Evolutionary conservation across 64 coral and sea anemone genomes (phyloP).

Genomic region (Pachyseris speciosa): DNA sequence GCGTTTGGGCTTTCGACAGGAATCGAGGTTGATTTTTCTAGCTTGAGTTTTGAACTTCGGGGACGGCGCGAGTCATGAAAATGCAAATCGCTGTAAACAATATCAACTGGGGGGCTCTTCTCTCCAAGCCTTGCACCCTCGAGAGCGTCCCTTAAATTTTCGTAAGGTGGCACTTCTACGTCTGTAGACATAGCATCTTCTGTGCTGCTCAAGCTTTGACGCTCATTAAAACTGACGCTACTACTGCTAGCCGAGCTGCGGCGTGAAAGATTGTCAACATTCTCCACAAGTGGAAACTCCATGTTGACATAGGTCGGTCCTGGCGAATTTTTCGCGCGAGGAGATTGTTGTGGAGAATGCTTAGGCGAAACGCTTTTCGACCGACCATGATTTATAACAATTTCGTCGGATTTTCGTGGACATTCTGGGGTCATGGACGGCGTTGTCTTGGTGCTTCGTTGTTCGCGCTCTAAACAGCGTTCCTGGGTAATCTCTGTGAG

Average conservation of each 20-base stretch:
- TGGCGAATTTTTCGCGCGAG: not conserved
- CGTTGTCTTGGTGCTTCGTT: not conserved
- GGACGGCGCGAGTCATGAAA: conserved; percentile 27
- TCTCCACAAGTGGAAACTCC: conserved; percentile 41
- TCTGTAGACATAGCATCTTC: conserved; percentile 23
- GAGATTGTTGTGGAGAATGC: conserved; percentile 33
- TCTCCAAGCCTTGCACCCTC: conserved; percentile 18
- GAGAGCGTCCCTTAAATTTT: conserved; percentile 45
- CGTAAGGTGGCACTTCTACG: conserved; percentile 14
- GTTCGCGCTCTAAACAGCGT: conserved; percentile 10
- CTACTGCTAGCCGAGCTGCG: conserved; percentile 44
- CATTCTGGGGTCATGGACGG: conserved; percentile 5
- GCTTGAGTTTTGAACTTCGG: not conserved
- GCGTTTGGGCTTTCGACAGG: not conserved
- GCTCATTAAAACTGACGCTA: conserved; percentile 20
- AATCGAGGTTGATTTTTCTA: not conserved
- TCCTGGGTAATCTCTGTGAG: conserved; percentile 26
- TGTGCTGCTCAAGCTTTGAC: conserved; percentile 15
- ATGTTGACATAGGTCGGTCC: conserved; percentile 52
- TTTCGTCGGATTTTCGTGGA: not conserved
- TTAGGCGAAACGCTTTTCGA: conserved; percentile 52
- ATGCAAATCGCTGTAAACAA: conserved; percentile 93
- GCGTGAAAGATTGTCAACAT: conserved; percentile 33
- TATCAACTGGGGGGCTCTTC: conserved; percentile 78
- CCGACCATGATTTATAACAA: not conserved